These are phyloP conservation scores for Cheilosia pagana DNA, from an alignment of 2,888 invertebrate genomes.

Conservation along the genomic window DNA sequence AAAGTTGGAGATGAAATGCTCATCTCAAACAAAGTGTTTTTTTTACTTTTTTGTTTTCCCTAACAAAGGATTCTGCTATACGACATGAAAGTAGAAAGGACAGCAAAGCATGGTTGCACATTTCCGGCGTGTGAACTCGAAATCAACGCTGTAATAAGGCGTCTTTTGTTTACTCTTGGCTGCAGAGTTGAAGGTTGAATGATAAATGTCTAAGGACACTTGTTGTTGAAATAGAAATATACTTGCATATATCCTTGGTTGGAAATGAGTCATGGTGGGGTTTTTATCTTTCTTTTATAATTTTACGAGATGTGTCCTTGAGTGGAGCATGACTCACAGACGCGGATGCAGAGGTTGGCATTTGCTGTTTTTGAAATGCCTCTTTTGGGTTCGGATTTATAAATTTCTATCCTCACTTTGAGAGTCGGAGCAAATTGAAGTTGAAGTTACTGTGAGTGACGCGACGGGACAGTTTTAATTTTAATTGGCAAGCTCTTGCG, in stretches of 20 bases:
- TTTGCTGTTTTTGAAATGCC: too few species aligned
- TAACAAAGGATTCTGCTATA: slow-evolving; percentile 4
- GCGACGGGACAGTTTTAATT: too few species aligned
- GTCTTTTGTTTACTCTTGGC: slow-evolving; percentile 12
- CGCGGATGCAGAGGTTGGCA: too few species aligned
- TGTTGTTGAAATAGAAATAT: slow-evolving; percentile 42
- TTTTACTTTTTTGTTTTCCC: neutral
- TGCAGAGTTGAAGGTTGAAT: slow-evolving; percentile 52
- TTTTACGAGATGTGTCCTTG: too few species aligned
- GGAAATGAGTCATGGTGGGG: too few species aligned
- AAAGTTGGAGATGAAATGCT: neutral
- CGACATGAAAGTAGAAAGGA: neutral
- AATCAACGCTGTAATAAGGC: slow-evolving; percentile 26
- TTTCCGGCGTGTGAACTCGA: slow-evolving; percentile 17
- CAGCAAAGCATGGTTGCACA: neutral
- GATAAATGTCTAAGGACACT: slow-evolving; percentile 48
- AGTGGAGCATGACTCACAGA: too few species aligned
- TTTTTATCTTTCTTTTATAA: too few species aligned
- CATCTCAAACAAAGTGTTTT: neutral
- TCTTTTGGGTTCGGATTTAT: too few species aligned
- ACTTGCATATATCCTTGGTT: neutral
- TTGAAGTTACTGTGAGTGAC: too few species aligned
- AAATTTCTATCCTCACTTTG: too few species aligned
- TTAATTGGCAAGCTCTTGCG: too few species aligned
- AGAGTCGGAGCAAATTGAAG: too few species aligned